Evolutionary conservation across 2,888 invertebrate species (phyloP).

Genomic region (Liodrosophila aerea): DNA sequence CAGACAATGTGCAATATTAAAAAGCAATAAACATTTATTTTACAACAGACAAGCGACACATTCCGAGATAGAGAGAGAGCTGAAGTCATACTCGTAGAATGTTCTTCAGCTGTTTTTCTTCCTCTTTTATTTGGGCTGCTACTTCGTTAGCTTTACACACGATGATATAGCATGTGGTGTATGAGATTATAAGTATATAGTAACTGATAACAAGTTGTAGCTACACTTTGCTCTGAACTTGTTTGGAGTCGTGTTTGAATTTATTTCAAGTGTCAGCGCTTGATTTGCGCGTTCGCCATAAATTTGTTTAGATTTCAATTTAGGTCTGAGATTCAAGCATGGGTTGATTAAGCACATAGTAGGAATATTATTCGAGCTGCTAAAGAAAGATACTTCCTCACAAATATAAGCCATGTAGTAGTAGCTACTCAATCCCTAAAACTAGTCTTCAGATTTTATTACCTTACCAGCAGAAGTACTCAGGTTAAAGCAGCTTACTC

Average conservation of each 20-base stretch:
- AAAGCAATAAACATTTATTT: conserved; percentile 78
- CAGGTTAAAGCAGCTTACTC: too few species aligned
- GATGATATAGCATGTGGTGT: conserved; percentile 4
- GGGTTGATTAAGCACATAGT: conserved; percentile 10
- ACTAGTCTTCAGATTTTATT: too few species aligned
- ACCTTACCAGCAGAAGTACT: too few species aligned
- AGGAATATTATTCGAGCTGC: too few species aligned
- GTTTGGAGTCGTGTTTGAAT: conserved; percentile 27
- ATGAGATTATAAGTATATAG: conserved; percentile 9
- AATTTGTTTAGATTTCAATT: conserved; percentile 13
- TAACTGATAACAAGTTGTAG: conserved; percentile 3
- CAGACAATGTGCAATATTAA: conserved; percentile 79
- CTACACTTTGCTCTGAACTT: conserved; percentile 24
- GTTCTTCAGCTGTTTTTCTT: conserved; percentile 8
- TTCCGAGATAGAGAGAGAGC: conserved; percentile 28
- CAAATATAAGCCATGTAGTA: too few species aligned
- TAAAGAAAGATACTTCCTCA: too few species aligned
- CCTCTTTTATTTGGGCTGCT: conserved; percentile 9
- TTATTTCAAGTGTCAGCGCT: conserved; percentile 36
- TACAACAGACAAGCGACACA: conserved; percentile 70
- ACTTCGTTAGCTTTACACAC: conserved; percentile 12
- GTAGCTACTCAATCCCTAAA: too few species aligned
- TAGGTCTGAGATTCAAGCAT: conserved; percentile 8
- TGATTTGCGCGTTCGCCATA: conserved; percentile 52
- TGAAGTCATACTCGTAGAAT: conserved; percentile 4